Base-by-base conservation (phyloP, 2,888 invertebrate genomes). In the Epsilonema sp. region DNA sequence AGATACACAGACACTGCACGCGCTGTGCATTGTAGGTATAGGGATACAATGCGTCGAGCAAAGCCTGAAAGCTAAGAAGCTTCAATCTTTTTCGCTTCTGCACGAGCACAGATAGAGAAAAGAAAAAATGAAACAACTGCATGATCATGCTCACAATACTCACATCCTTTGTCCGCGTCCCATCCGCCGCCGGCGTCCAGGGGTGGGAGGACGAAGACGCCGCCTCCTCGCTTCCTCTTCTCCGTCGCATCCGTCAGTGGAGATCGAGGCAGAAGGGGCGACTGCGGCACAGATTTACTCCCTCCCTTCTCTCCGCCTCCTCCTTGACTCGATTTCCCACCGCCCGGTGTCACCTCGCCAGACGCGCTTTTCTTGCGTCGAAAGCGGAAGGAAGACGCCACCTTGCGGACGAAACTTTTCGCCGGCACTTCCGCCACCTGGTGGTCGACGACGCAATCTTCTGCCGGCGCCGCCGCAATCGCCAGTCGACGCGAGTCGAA, bases 171-270 rank as follows among this genome's bases (percentile, higher is more conserved):
- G 21, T 39, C 39, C 8, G 21, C 13, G 39, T 39, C 39, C 8
- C 8, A 8, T 11, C 8, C 8, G 8, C 8, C 22, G n/a, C 20
- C 21, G 8, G 39, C 22, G n/a, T 8, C 21, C 5, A 45, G 37
- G 13, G 45, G 45, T n/a, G 45, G 45, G 22, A 45, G 26, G 3
- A 45, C 45, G 26, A 38, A 45, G 22, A 45, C 38, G 37, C 37
- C 37, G 5, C 42, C 42, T 5, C 16, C 39, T n/a, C n/a, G 5
- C 36, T 16, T 13, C 36, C 36, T 13, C 36, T 16, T 13, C 16
- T 31, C 36, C 11, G 8, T 24, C 22, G 20, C 5, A 44, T 16
- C 20, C 26, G 31, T 21, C 31, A 20, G 23, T 20, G 24, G 13
- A 16, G 36, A 38, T 19, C 38, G 37, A 38, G 45, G 19, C 20